Base-by-base conservation (phyloP, 2,888 invertebrate species). In the Apantesis nais region DNA sequence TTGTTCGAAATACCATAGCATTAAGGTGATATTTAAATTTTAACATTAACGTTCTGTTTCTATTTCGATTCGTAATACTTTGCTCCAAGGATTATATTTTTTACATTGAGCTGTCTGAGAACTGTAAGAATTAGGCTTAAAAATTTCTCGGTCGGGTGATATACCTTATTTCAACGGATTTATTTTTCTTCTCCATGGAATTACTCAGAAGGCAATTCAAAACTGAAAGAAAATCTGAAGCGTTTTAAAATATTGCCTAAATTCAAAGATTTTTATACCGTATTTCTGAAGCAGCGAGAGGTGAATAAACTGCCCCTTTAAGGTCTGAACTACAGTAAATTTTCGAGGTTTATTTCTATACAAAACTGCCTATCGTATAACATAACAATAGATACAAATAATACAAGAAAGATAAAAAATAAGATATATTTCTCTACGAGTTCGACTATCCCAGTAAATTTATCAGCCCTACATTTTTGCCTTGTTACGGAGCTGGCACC, bases 401-500 rank as follows among this genome's bases (percentile, higher is more conserved):
- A 55, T n/a, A 52, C 22, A 22, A 52, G 48, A 52, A n/a, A 52
- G n/a, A 52, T 52, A 52, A 52, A 52, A 52, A 48, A n/a, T n/a
- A 52, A 52, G n/a, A 52, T 22, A 52, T 52, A 52, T 52, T 76
- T 41, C 37, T 67, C 25, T 58, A 71, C 62, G 34, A 22, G 31
- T 67, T 25, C 61, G 62, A 72, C 48, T 65, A 25, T 65, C n/a
- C 52, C 52, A 19, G 25, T 34, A 55, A 58, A 61, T 60, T 66
- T 69, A 58, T 29, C 16, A 29, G 16, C 58, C 16, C 29, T 16
- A 58, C 58, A 29, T 29, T 29, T 29, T 72, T 58, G 73, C 29
- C 37, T 58, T 62, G 70, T 73, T 55, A 62, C 58, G 58, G 58
- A 58, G 29, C 25, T 55, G n/a, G 58, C 58, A 58, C 29, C 29